Evolutionary conservation across 2,113 vertebrate genomes (phyloP).

Genomic region (Gobiocypris rarus): DNA sequence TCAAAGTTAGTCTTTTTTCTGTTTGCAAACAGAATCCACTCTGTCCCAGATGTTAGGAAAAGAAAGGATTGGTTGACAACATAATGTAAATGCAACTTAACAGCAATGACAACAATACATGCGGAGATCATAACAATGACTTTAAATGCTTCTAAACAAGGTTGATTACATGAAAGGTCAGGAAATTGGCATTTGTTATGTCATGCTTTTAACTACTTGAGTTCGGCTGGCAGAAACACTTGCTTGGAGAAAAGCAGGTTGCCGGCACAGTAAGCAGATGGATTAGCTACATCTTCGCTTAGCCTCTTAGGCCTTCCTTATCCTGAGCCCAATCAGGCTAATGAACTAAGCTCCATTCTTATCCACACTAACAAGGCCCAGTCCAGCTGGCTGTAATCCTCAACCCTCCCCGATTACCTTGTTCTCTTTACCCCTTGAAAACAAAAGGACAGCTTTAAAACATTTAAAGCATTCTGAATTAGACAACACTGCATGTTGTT

Average conservation of each 20-base stretch:
- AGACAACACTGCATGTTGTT: background rate
- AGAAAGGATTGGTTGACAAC: background rate
- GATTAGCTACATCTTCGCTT: constrained; percentile 78
- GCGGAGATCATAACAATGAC: background rate
- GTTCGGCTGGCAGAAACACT: constrained; percentile 44
- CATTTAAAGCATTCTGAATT: background rate
- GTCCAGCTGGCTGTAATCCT: constrained; percentile 65
- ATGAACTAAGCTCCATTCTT: constrained; percentile 78
- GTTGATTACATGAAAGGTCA: background rate
- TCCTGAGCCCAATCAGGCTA: constrained; percentile 81
- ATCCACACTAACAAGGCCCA: constrained; percentile 69
- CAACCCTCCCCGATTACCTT: constrained; percentile 16
- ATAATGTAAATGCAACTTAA: background rate
- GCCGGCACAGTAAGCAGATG: constrained; percentile 79
- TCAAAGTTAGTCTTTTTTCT: background rate
- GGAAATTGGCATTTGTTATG: background rate
- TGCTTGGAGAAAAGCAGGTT: constrained; percentile 71
- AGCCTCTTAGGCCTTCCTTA: constrained; percentile 77
- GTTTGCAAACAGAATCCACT: background rate
- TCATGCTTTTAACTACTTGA: background rate
- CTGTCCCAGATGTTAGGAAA: background rate
- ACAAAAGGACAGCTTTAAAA: constrained; percentile 21
- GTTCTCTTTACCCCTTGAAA: background rate
- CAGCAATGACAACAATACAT: background rate
- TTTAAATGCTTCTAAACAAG: background rate